Percentiles rank a stretch among this genome's conserved stretches.
Conservation (phyloP, 2,888 invertebrate species). For the Teleogryllus oceanicus region DNA sequence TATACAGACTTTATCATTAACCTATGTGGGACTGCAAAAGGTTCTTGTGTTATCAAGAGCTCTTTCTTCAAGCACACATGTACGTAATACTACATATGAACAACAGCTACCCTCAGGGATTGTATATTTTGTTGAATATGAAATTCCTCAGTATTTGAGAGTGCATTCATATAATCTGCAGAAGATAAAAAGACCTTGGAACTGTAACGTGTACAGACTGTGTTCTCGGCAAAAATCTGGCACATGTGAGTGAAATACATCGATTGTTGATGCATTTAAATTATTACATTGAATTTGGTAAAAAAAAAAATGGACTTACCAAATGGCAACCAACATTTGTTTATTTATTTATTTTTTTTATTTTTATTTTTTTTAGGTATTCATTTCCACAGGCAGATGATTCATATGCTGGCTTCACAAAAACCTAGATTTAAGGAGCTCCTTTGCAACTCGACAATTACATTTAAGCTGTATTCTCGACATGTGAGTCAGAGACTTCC, state of each 20-base stretch:
- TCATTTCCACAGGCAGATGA: constrained; percentile 40
- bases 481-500: constrained; percentile 49
- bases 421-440: constrained; percentile 34
- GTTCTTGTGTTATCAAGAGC: not conserved
- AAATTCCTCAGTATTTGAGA: not conserved
- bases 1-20: not conserved
- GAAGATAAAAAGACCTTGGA: not conserved
- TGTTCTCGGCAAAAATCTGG: constrained; percentile 48
- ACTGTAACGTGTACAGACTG: constrained; percentile 41
- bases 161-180: no score
- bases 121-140: constrained; percentile 7
- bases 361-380: not conserved
- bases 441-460: constrained; percentile 44
- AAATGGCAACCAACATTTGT: no score
- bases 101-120: not conserved
- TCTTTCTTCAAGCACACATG: not conserved
- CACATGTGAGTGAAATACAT: constrained; percentile 43
- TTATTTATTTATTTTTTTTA: not conserved
- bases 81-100: not conserved
- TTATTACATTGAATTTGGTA: no score
- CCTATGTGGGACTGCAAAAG: not conserved
- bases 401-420: constrained; percentile 46
- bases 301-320: no score
- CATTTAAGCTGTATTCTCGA: constrained; percentile 50
- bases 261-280: not conserved